phyloP scores from a whole-genome alignment of 2,113 vertebrate species.

The Eidolon helvum region DNA sequence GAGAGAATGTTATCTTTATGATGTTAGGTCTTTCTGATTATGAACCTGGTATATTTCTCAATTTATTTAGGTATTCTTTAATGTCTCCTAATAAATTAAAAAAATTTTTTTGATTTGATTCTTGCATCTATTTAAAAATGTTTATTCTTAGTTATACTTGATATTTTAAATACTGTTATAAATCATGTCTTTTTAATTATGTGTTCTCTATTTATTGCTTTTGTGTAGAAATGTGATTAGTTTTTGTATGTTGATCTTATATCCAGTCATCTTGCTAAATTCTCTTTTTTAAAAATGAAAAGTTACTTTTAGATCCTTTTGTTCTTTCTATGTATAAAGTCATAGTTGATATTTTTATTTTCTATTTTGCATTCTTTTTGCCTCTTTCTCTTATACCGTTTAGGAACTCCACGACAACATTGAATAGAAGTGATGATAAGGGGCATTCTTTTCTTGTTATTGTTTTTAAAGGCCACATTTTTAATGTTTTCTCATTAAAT shows the following conservation, averaged over 20 bases:
- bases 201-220: neutral
- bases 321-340: neutral
- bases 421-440: neutral
- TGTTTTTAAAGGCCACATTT: neutral
- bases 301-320: neutral
- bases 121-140: neutral
- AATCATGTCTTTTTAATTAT: neutral
- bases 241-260: neutral
- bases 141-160: neutral
- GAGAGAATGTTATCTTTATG: neutral
- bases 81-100: neutral
- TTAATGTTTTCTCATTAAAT: neutral
- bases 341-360: neutral
- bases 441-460: neutral
- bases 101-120: neutral
- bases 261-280: neutral
- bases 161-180: neutral
- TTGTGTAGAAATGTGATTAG: neutral
- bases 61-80: neutral
- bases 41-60: neutral
- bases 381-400: neutral
- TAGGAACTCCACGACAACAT: neutral
- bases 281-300: neutral
- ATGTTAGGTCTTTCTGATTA: neutral
- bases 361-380: neutral